Evolutionary conservation across 2,113 vertebrate genomes (phyloP).

Genomic region (Passer montanus): DNA sequence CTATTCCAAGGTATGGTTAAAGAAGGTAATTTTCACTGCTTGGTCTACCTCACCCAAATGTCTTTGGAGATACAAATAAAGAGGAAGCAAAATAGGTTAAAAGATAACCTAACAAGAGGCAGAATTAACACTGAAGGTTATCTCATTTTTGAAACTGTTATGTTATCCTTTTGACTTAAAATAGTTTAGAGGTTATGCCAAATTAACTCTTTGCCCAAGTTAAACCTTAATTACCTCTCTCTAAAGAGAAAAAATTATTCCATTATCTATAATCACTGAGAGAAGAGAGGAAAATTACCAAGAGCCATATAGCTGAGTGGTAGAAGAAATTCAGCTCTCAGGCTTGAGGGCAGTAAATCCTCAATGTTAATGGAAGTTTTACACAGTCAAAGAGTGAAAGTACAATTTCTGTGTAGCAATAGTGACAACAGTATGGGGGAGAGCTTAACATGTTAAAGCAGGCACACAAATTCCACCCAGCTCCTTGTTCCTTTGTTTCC

Average conservation of each 20-base stretch:
- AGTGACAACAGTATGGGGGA: background rate
- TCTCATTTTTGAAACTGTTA: background rate
- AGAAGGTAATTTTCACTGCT: background rate
- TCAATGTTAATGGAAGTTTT: background rate
- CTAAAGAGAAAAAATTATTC: background rate
- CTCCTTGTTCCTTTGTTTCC: conserved; percentile 34
- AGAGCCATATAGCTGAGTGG: background rate
- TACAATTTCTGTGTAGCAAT: background rate
- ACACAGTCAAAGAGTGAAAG: background rate
- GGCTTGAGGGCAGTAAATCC: background rate
- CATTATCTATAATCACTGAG: background rate
- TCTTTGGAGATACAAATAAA: background rate
- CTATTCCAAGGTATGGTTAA: background rate
- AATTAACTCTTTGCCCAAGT: background rate
- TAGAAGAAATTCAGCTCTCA: background rate
- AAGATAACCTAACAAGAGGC: background rate
- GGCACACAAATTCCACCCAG: background rate
- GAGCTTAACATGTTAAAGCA: background rate
- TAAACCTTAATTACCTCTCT: background rate
- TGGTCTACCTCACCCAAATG: background rate
- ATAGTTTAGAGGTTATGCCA: background rate
- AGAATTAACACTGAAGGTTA: background rate
- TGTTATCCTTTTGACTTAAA: background rate
- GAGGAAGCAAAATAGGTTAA: background rate
- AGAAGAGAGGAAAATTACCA: background rate